Evolutionary conservation across 2,888 invertebrate species (phyloP).

Genomic region (Autographa gamma): DNA sequence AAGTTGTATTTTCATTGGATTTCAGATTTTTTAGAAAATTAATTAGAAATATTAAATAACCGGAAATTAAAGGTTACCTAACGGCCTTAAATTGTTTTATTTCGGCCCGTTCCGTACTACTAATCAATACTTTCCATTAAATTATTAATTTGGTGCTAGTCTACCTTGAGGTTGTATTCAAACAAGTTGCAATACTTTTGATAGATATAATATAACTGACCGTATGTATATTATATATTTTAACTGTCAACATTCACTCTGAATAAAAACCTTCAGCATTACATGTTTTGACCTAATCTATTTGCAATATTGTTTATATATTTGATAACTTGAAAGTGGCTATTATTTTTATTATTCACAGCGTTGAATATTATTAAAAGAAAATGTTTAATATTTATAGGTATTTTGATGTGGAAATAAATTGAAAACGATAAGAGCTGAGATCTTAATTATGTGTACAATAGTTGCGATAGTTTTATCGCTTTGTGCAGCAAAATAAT

Average conservation of each 20-base stretch:
- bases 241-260: neutral
- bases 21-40: neutral
- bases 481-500: neutral
- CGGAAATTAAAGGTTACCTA: conserved; percentile 5
- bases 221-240: neutral
- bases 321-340: conserved; percentile 1
- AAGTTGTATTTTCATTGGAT: neutral
- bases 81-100: conserved; percentile 13
- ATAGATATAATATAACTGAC: conserved; percentile 1
- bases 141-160: conserved; percentile 53
- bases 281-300: neutral
- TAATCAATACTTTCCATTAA: conserved; percentile 47
- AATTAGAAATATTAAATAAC: neutral
- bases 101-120: conserved; percentile 30
- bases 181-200: conserved; percentile 28
- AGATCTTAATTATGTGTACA: neutral
- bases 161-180: conserved; percentile 47
- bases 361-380: conserved; percentile 2
- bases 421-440: conserved; percentile 8
- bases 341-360: neutral
- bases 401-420: conserved; percentile 5
- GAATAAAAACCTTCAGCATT: conserved; percentile 1
- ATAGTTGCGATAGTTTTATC: neutral
- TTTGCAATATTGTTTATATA: neutral
- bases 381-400: conserved; percentile 3